Evolutionary conservation across 2,888 invertebrate species (phyloP).

Genomic region (Xylophagus ater): DNA sequence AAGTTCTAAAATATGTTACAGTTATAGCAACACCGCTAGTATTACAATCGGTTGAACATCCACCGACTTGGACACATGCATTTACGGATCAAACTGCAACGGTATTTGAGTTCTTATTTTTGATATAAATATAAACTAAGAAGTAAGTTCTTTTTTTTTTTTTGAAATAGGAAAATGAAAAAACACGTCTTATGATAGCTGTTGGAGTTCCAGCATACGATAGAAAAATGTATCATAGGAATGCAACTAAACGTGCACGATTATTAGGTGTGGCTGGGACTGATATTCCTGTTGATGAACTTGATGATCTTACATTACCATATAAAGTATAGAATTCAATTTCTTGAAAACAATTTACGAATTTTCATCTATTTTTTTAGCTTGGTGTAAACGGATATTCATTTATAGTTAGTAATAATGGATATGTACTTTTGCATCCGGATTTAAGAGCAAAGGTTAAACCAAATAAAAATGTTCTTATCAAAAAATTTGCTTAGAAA

Average conservation of each 20-base stretch:
- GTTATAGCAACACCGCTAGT: slow-evolving; percentile 82
- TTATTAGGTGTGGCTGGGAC: slow-evolving; percentile 93
- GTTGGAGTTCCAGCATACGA: slow-evolving; percentile 90
- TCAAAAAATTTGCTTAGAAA: neutral
- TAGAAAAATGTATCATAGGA: slow-evolving; percentile 46
- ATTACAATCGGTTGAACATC: slow-evolving; percentile 59
- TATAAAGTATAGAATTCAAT: slow-evolving; percentile 57
- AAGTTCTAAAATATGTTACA: slow-evolving; percentile 91
- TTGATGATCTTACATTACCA: slow-evolving; percentile 78
- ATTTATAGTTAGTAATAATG: slow-evolving; percentile 94
- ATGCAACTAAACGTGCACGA: slow-evolving; percentile 44
- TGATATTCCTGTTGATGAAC: slow-evolving; percentile 68
- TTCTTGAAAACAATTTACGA: neutral
- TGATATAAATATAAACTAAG: neutral
- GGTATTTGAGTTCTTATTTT: slow-evolving; percentile 40
- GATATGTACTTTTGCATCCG: slow-evolving; percentile 89
- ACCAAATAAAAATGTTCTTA: neutral
- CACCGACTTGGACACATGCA: slow-evolving; percentile 90
- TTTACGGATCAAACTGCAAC: slow-evolving; percentile 82
- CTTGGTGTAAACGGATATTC: slow-evolving; percentile 94
- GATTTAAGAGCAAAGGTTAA: slow-evolving; percentile 73
- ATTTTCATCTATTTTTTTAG: slow-evolving; percentile 37
- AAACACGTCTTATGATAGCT: slow-evolving; percentile 65
- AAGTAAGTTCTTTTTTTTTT: neutral
- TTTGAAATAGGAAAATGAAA: slow-evolving; percentile 11